Percentiles rank a stretch among this genome's conserved stretches.
Evolutionary conservation across 2,113 vertebrate species (phyloP).

Genomic region (Tachysurus fulvidraco): DNA sequence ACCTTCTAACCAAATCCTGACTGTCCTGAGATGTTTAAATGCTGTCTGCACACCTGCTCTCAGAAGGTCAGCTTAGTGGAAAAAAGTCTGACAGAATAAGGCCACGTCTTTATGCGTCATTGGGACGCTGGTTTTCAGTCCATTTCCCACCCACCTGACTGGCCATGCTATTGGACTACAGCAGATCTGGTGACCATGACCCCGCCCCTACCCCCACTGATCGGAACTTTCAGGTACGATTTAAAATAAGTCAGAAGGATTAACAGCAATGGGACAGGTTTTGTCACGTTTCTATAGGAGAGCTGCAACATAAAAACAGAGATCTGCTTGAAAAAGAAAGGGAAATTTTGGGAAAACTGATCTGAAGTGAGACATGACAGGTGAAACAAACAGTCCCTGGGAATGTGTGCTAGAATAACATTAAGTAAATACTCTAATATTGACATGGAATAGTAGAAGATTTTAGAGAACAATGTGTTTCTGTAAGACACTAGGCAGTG

Average conservation of each 20-base stretch:
- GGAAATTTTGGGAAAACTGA: constrained; percentile 10
- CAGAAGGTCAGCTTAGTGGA: neutral
- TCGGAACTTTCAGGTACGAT: constrained; percentile 12
- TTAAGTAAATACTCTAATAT: constrained; percentile 68
- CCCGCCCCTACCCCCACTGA: neutral
- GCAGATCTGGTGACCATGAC: constrained; percentile 35
- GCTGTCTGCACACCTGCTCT: neutral
- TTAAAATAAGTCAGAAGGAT: neutral
- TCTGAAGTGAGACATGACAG: neutral
- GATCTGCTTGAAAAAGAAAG: neutral
- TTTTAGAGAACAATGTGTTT: neutral
- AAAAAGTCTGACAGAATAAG: neutral
- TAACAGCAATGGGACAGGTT: neutral
- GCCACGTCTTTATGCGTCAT: constrained; percentile 2
- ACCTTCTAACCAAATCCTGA: neutral
- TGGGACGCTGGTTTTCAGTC: neutral
- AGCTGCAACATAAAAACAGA: neutral
- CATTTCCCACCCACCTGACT: neutral
- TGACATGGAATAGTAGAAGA: constrained; percentile 64
- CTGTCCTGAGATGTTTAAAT: neutral
- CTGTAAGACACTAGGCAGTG: neutral
- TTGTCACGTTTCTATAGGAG: neutral
- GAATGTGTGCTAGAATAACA: neutral
- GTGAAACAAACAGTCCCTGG: neutral
- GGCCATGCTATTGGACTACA: constrained; percentile 29